A percentile compares a stretch with the other conserved stretches of the same genome.
Evolutionary conservation across 2,113 vertebrate species (phyloP).

Genomic region (Tauraco erythrolophus): DNA sequence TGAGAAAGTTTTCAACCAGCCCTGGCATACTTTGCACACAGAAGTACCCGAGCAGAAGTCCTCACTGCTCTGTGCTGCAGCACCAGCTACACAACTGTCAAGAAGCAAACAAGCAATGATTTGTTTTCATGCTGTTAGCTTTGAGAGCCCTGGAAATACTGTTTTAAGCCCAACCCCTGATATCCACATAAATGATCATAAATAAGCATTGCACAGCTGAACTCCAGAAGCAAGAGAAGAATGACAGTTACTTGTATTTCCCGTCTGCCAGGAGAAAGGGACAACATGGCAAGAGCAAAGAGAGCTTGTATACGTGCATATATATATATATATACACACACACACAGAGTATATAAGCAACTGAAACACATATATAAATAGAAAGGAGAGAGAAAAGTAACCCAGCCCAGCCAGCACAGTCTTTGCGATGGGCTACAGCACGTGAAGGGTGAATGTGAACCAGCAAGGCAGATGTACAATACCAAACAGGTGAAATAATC

Average conservation of each 20-base stretch:
- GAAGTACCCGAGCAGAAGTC: neutral
- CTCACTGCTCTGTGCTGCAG: neutral
- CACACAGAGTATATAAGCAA: neutral
- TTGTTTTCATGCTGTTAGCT: neutral
- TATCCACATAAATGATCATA: neutral
- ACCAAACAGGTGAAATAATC: neutral
- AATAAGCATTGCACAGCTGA: neutral
- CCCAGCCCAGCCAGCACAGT: neutral
- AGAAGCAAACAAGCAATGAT: neutral
- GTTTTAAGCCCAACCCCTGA: neutral
- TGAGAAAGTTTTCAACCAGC: neutral
- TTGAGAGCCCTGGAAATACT: neutral
- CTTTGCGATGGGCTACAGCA: neutral
- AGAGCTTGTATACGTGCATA: neutral
- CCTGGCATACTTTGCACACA: rapidly evolving
- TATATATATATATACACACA: neutral
- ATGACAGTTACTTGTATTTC: neutral
- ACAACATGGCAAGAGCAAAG: neutral
- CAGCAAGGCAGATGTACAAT: neutral
- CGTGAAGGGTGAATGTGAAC: neutral
- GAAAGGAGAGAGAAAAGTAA: neutral
- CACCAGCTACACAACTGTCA: neutral
- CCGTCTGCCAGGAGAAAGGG: neutral
- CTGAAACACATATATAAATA: neutral
- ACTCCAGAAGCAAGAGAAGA: neutral